Conservation (phyloP, 2,797 vertebrate species). For the Thaleichthys pacificus region DNA sequence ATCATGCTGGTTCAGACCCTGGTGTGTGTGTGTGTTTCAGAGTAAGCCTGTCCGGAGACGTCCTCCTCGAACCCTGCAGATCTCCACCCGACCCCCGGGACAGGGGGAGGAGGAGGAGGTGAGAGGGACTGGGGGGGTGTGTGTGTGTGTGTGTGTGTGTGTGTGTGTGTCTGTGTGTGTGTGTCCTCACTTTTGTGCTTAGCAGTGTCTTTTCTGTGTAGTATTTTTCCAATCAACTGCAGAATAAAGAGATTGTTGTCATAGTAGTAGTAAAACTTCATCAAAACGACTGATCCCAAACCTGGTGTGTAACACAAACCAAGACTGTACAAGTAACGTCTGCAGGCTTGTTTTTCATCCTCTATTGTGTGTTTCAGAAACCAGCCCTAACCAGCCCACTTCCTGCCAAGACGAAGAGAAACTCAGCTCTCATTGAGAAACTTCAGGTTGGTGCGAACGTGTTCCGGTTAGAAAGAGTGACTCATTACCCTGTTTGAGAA, state of each 20-base stretch:
- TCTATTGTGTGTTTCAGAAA: constrained; percentile 32
- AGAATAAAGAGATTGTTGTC: too few species aligned
- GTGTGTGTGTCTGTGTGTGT: constrained; percentile 16
- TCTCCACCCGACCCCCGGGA: not conserved
- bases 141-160: constrained; percentile 25
- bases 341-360: not conserved
- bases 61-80: constrained; percentile 11
- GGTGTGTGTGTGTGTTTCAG: not conserved
- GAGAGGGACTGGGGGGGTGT: not conserved
- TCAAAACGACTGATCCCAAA: too few species aligned
- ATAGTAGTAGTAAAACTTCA: too few species aligned
- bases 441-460: constrained; percentile 66
- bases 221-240: too few species aligned
- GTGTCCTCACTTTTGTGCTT: not conserved
- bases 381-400: constrained; percentile 41
- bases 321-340: too few species aligned
- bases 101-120: constrained; percentile 12
- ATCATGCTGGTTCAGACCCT: not conserved
- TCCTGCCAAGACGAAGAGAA: constrained; percentile 63
- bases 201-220: too few species aligned
- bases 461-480: not conserved
- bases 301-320: too few species aligned
- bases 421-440: constrained; percentile 77
- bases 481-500: not conserved
- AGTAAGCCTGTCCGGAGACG: constrained; percentile 10